Evolutionary conservation across 2,113 vertebrate genomes (phyloP).

Genomic region (Baryphthengus martii): DNA sequence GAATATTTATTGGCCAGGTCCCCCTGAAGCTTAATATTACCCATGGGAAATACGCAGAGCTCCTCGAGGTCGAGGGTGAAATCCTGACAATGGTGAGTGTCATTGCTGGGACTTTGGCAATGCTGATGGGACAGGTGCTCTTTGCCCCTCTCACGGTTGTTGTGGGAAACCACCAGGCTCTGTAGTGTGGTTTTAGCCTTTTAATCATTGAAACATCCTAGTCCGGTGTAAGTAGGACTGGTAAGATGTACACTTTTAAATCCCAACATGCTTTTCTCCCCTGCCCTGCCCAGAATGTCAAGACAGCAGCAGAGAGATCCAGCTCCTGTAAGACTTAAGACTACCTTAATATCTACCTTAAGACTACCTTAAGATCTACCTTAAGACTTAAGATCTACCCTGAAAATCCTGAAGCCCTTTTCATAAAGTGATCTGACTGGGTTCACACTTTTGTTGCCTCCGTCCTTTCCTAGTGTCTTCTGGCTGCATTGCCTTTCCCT

Average conservation of each 20-base stretch:
- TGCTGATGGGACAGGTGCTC: neutral
- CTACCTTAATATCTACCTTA: too few species aligned
- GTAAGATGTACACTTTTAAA: neutral
- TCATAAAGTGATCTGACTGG: neutral
- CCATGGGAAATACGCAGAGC: constrained; percentile 62
- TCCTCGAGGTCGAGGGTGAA: constrained; percentile 79
- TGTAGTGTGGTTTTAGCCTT: neutral
- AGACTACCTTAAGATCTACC: too few species aligned
- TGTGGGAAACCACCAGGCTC: neutral
- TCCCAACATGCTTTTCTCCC: neutral
- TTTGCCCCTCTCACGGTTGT: neutral
- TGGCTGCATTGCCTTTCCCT: neutral
- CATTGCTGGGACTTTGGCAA: neutral
- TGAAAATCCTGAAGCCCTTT: neutral
- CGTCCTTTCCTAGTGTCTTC: neutral
- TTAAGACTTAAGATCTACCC: neutral
- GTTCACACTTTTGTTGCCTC: neutral
- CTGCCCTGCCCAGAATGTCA: neutral
- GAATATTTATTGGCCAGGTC: constrained; percentile 87
- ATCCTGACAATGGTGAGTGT: constrained; percentile 82
- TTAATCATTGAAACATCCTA: neutral
- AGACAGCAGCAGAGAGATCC: neutral
- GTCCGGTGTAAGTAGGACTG: neutral
- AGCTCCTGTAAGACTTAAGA: neutral
- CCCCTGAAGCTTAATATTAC: constrained; percentile 73